These are phyloP conservation scores for Bradypodion pumilum DNA, from an alignment of 2,797 vertebrate genomes.

Conservation along the genomic window DNA sequence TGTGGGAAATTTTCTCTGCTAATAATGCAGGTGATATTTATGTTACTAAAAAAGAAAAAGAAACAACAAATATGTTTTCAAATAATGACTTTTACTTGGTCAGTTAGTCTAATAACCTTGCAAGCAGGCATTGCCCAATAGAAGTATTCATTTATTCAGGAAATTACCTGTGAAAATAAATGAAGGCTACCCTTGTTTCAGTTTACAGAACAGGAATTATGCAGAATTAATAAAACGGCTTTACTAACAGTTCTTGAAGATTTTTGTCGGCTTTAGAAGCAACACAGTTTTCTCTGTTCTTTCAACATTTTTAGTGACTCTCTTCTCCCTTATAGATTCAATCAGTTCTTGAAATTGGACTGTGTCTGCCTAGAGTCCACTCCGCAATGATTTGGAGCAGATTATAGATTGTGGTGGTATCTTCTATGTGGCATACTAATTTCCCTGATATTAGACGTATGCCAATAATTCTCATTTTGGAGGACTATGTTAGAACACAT, in stretches of 20 bases:
- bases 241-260: neutral
- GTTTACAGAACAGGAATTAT: neutral
- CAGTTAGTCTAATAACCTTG: slow-evolving; percentile 2
- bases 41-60: neutral
- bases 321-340: neutral
- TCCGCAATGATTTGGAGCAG: neutral
- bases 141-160: slow-evolving; percentile 1
- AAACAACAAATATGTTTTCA: neutral
- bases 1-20: neutral
- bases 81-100: neutral
- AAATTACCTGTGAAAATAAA: neutral
- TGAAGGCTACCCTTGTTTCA: neutral
- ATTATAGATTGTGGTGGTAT: neutral
- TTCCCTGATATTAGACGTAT: neutral
- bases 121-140: neutral
- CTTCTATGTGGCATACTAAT: neutral
- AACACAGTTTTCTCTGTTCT: neutral
- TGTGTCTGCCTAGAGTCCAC: neutral
- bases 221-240: neutral
- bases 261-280: neutral
- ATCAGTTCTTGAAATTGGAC: neutral
- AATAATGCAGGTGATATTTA: neutral
- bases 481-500: neutral
- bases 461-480: neutral
- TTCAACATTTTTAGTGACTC: neutral